phyloP scores from a whole-genome alignment of 2,888 invertebrate genomes.

The Darwinula stevensoni region DNA sequence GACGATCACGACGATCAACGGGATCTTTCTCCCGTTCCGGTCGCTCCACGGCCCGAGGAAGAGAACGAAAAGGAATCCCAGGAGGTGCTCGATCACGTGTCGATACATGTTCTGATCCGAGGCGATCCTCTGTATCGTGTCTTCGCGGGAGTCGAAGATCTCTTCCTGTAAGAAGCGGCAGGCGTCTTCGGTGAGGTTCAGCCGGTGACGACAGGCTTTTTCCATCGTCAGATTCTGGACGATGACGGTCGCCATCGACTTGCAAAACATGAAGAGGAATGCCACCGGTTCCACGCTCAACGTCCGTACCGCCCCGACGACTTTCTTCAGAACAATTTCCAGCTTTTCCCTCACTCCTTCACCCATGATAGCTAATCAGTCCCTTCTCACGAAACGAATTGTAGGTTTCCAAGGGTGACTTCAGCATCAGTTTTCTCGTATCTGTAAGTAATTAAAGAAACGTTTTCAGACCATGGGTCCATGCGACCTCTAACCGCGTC shows the following conservation, averaged over 20 bases:
- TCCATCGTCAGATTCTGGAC: constrained; percentile 9
- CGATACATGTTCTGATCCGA: constrained; percentile 8
- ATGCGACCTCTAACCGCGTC: no score
- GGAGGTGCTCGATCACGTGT: constrained; percentile 8
- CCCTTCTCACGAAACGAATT: no score
- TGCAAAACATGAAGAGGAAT: no score
- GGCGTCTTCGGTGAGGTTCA: constrained; percentile 7
- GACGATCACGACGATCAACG: constrained; percentile 6
- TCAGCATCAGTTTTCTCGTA: no score
- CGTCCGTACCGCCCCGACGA: no score
- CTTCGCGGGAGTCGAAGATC: constrained; percentile 4
- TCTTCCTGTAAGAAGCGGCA: constrained; percentile 7
- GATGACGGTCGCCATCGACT: constrained; percentile 7
- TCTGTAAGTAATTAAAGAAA: no score
- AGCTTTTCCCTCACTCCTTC: no score
- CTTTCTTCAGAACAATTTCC: no score
- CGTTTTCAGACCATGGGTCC: no score
- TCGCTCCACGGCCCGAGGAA: constrained; percentile 11
- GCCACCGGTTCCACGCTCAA: no score
- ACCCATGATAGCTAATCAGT: no score
- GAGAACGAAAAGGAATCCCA: constrained; percentile 7
- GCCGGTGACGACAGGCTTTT: constrained; percentile 8
- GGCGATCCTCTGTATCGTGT: constrained; percentile 7
- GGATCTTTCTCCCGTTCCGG: constrained; percentile 9
- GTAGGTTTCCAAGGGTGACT: no score